These are phyloP conservation scores for Pholis gunnellus DNA, from an alignment of 2,113 vertebrate genomes.

Conservation along the genomic window DNA sequence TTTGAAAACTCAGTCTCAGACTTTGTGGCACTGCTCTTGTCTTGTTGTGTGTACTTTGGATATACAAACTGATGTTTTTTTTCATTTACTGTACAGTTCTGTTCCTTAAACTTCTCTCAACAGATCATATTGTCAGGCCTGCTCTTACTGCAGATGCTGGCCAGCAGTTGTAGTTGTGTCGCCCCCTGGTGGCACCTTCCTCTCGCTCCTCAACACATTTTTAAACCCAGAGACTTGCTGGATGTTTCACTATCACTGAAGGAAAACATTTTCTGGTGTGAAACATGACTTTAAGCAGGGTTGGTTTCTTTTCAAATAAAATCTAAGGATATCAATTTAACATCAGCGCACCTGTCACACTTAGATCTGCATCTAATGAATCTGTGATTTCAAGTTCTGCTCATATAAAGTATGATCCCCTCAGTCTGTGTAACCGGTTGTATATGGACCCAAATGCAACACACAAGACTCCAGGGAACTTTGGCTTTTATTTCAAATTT, in stretches of 20 bases:
- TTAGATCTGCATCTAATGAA: no score
- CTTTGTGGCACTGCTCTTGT: neutral
- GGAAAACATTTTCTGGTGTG: constrained; percentile 39
- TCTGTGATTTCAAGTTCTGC: no score
- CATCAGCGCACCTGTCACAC: neutral
- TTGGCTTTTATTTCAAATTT: no score
- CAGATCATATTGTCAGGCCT: no score
- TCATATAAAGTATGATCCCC: no score
- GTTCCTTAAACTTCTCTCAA: no score
- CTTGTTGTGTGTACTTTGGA: neutral
- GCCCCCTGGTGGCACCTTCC: no score
- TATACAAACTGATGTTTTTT: neutral
- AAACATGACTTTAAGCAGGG: neutral
- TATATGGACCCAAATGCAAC: no score
- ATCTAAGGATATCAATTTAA: neutral
- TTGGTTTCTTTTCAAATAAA: constrained; percentile 3
- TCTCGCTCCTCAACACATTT: constrained; percentile 35
- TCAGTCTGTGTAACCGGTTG: no score
- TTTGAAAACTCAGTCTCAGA: neutral
- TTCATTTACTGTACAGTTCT: neutral
- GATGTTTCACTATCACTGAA: constrained; percentile 60
- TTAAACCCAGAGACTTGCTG: constrained; percentile 34
- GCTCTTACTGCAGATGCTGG: no score
- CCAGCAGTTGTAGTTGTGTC: no score
- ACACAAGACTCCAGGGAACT: no score